Conservation (phyloP, 1,140 invertebrate genomes). For the Pemphigus obesinymphae region DNA sequence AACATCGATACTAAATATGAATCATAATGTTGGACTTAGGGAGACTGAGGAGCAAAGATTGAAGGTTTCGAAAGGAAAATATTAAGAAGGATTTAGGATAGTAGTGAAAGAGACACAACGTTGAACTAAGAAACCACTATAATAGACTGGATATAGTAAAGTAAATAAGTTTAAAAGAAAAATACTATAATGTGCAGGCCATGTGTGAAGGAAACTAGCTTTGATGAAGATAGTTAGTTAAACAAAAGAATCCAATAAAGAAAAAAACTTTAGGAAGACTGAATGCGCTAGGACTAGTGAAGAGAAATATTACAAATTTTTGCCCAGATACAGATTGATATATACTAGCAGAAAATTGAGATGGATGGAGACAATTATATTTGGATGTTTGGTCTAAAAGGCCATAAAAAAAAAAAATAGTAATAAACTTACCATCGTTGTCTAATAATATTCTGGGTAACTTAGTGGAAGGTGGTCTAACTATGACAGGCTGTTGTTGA, state of each 20-base stretch:
- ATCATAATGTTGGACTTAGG: neutral
- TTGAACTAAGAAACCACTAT: neutral
- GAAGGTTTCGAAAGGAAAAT: neutral
- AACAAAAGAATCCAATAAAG: neutral
- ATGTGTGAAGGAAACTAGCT: neutral
- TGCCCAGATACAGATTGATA: neutral
- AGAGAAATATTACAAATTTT: neutral
- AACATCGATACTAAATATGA: neutral
- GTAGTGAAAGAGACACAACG: neutral
- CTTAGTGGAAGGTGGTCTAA: neutral
- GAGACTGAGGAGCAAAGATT: no score
- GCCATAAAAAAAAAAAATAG: neutral
- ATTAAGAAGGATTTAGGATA: neutral
- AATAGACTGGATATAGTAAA: neutral
- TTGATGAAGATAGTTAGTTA: neutral
- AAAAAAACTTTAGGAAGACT: neutral
- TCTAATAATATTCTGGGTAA: slow-evolving; percentile 18
- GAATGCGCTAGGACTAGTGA: neutral
- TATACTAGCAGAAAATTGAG: neutral
- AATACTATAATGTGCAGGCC: neutral
- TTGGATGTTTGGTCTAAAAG: neutral
- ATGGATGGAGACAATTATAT: neutral
- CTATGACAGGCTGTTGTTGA: slow-evolving; percentile 25
- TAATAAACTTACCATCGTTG: neutral
- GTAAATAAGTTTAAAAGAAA: neutral